phyloP scores from a whole-genome alignment of 2,888 invertebrate species.

The Drosophila austrosaltans region DNA sequence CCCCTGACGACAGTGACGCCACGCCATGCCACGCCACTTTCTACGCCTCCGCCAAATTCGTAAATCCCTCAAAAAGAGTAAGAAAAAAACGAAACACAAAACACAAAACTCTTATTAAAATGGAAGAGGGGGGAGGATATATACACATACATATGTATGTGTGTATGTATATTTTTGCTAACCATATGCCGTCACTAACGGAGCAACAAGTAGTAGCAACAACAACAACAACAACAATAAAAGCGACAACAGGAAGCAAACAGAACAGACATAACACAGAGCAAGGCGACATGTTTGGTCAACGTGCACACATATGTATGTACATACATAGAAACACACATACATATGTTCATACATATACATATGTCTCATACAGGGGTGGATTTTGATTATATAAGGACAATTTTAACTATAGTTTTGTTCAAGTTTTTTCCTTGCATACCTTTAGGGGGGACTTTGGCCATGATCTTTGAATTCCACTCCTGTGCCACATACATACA shows the following conservation, averaged over 20 bases:
- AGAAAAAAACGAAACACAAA: not conserved
- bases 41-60: not conserved
- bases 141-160: not conserved
- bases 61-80: not conserved
- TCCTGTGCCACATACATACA: not conserved
- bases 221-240: constrained; percentile 14
- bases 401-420: not conserved
- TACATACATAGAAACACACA: not conserved
- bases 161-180: not conserved
- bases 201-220: constrained; percentile 5
- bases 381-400: not conserved
- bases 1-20: constrained; percentile 7
- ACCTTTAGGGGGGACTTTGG: no score
- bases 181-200: constrained; percentile 16
- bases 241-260: constrained; percentile 15
- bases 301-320: not conserved
- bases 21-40: not conserved
- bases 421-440: no score
- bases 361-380: not conserved
- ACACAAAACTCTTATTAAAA: not conserved
- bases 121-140: no score
- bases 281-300: constrained; percentile 5
- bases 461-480: not conserved
- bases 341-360: not conserved
- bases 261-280: constrained; percentile 12